phyloP scores from a whole-genome alignment of 2,797 vertebrate species.

The Mormyrus hasselquistii region DNA sequence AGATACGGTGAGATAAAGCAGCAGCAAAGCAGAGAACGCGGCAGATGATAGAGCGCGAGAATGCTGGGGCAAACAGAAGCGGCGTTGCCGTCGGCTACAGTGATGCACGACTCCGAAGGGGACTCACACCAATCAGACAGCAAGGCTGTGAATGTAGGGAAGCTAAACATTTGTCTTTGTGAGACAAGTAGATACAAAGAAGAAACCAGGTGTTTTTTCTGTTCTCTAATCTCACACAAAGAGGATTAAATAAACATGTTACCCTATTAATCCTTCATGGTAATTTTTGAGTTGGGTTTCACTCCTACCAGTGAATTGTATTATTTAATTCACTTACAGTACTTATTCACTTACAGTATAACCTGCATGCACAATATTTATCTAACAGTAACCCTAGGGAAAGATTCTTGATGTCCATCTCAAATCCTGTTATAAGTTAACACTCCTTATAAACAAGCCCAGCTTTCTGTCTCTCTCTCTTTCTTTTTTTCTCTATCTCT shows the following conservation, averaged over 20 bases:
- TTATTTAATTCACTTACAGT: background rate
- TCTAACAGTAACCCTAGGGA: background rate
- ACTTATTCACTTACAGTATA: no score
- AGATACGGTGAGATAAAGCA: background rate
- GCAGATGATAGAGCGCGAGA: background rate
- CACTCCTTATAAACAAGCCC: background rate
- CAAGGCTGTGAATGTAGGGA: background rate
- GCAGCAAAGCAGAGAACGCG: background rate
- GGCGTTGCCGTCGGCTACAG: background rate
- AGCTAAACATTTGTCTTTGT: conserved; percentile 3
- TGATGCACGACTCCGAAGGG: background rate
- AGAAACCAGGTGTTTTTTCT: conserved; percentile 3
- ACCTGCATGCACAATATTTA: background rate
- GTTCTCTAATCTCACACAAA: conserved; percentile 17
- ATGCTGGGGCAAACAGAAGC: conserved; percentile 16
- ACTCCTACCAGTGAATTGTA: conserved; percentile 28
- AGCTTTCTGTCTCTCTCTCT: background rate
- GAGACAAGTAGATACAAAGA: background rate
- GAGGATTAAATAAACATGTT: conserved; percentile 21
- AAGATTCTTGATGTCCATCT: background rate
- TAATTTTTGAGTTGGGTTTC: conserved; percentile 8
- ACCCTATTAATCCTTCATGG: conserved; percentile 18
- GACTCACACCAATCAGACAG: conserved; percentile 19
- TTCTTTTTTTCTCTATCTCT: background rate
- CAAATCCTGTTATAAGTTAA: background rate